phyloP scores from a whole-genome alignment of 1,140 invertebrate genomes.

The Euura lappo region DNA sequence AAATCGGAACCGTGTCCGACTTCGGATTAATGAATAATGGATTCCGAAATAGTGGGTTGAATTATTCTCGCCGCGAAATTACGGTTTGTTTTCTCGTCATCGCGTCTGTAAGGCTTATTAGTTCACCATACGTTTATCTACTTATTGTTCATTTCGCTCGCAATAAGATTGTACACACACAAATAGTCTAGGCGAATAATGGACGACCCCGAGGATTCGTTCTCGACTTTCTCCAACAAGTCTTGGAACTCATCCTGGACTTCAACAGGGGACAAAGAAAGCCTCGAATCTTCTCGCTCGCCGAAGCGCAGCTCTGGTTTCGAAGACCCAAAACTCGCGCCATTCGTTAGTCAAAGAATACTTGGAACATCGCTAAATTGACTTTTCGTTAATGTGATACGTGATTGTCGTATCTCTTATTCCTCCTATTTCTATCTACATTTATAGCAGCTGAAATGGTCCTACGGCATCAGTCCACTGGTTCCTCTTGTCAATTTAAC shows the following conservation, averaged over 20 bases:
- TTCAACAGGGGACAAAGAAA: neutral
- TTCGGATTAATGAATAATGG: no score
- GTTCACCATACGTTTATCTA: no score
- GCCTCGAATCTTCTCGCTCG: neutral
- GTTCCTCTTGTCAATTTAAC: slow-evolving; percentile 63
- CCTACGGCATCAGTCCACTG: slow-evolving; percentile 62
- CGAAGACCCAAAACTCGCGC: neutral
- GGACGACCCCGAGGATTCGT: neutral
- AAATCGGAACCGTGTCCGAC: neutral
- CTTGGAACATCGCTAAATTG: neutral
- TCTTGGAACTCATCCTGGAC: neutral
- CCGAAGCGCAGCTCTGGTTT: neutral
- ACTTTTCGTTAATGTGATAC: neutral
- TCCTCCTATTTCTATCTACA: neutral
- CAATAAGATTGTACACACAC: no score
- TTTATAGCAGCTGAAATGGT: slow-evolving; percentile 60
- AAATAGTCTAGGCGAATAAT: neutral
- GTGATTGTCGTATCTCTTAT: neutral
- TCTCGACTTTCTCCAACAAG: neutral
- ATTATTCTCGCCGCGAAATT: no score
- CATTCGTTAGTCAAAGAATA: neutral
- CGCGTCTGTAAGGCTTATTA: no score
- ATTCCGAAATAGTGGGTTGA: no score
- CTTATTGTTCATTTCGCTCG: no score
- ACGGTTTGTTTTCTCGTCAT: no score